A percentile compares a stretch with the other conserved stretches of the same genome.
phyloP scores from a whole-genome alignment of 64 coral and sea anemone genomes.

The Dendronephthya gigantea region DNA sequence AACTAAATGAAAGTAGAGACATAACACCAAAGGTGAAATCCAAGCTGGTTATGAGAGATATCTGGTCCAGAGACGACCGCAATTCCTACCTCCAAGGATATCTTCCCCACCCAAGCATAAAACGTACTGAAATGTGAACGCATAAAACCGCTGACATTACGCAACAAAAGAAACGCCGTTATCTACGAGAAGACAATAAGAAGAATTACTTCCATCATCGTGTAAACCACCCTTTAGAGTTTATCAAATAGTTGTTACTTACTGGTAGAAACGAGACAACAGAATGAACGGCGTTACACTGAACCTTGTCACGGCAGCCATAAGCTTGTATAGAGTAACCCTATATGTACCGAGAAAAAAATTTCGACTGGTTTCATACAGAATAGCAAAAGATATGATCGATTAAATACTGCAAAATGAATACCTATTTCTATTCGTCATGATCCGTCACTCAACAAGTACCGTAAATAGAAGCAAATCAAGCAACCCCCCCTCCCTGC shows the following conservation, averaged over 20 bases:
- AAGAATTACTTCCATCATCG: neutral
- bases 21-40: no score
- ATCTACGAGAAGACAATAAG: slow-evolving; percentile 38
- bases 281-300: slow-evolving; percentile 70
- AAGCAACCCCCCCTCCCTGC: no score
- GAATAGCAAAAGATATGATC: no score
- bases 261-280: slow-evolving; percentile 76
- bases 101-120: slow-evolving; percentile 71
- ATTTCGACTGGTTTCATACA: no score
- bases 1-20: slow-evolving; percentile 41
- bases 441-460: no score
- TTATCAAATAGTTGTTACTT: slow-evolving; percentile 12
- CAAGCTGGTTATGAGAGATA: neutral
- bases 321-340: slow-evolving; percentile 71
- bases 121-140: slow-evolving; percentile 70
- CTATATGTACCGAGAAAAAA: slow-evolving; percentile 25
- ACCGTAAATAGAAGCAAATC: no score
- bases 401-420: no score
- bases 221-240: no score
- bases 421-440: no score
- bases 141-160: slow-evolving; percentile 59
- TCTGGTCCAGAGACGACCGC: no score
- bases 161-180: slow-evolving; percentile 63
- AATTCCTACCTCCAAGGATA: slow-evolving; percentile 84
- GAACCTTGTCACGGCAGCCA: slow-evolving; percentile 51